phyloP scores from a whole-genome alignment of 2,888 invertebrate species.

The Parthenolecanium corni region DNA sequence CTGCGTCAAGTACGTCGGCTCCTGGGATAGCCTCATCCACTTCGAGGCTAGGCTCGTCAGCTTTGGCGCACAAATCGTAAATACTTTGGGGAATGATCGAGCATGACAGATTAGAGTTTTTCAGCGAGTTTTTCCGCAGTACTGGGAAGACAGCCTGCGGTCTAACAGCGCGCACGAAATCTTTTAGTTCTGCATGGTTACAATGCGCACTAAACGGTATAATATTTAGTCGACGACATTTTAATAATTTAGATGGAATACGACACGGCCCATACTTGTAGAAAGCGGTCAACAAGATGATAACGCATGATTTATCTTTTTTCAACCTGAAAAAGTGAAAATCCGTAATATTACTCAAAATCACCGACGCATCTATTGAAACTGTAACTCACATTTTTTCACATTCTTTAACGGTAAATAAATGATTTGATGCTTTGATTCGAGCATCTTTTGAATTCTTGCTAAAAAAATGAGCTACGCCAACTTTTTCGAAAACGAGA shows the following conservation, averaged over 20 bases:
- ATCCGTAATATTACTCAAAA: neutral
- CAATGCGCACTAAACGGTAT: constrained; percentile 7
- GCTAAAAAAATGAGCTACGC: neutral
- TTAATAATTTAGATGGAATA: neutral
- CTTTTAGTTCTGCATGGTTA: constrained; percentile 5
- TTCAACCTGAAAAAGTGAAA: neutral
- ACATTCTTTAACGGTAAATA: constrained; percentile 3
- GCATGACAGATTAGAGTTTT: neutral
- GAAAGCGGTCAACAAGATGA: constrained; percentile 8
- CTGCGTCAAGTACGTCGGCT: neutral
- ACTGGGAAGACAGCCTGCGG: constrained; percentile 5
- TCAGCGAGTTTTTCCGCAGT: neutral
- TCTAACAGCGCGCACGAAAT: neutral
- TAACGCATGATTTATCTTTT: neutral
- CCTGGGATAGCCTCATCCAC: neutral
- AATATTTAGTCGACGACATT: constrained; percentile 1
- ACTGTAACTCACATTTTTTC: neutral
- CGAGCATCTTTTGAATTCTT: neutral
- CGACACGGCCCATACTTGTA: neutral
- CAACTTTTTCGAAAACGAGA: neutral
- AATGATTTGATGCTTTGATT: neutral
- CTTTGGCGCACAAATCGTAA: constrained; percentile 34
- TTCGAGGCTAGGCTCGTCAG: neutral
- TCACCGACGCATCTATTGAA: too few species aligned
- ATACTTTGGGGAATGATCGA: constrained; percentile 10